A percentile compares a stretch with the other conserved stretches of the same genome.
These are phyloP conservation scores for Mesembrinibis cayennensis DNA, from an alignment of 2,113 vertebrate genomes.

Conservation along the genomic window DNA sequence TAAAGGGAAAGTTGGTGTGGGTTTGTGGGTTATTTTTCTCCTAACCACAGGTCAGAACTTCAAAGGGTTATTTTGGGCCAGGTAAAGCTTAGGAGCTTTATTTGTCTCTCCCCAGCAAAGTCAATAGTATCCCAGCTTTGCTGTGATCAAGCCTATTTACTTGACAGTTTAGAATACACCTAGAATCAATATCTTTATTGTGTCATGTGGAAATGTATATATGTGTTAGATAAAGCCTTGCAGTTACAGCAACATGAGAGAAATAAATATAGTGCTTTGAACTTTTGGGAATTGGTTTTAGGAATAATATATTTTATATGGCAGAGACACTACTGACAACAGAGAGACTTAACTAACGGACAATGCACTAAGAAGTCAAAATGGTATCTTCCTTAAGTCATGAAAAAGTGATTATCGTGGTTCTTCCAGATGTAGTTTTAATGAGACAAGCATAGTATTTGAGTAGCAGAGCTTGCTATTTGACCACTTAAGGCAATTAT, in stretches of 20 bases:
- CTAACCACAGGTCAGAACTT: not conserved
- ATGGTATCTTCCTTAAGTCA: not conserved
- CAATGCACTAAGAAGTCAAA: not conserved
- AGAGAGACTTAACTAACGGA: not conserved
- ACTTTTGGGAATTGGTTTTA: not conserved
- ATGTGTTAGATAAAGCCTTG: conserved; percentile 4
- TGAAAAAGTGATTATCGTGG: not conserved
- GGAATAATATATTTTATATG: not conserved
- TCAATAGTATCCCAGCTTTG: not conserved
- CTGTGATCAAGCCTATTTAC: conserved; percentile 11
- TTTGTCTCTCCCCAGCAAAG: not conserved
- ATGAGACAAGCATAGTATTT: not conserved
- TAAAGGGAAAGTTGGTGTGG: not conserved
- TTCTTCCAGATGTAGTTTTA: not conserved
- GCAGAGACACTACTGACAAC: not conserved
- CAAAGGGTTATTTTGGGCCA: not conserved
- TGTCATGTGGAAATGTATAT: not conserved
- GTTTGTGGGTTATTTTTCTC: not conserved
- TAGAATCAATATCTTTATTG: conserved; percentile 34
- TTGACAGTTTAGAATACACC: conserved; percentile 21
- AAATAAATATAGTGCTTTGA: not conserved
- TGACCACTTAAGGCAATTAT: not conserved
- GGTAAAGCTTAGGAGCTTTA: not conserved
- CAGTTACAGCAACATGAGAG: not conserved
- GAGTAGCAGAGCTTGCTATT: not conserved